phyloP scores from a whole-genome alignment of 2,888 invertebrate species.

The Seladonia tumulorum region DNA sequence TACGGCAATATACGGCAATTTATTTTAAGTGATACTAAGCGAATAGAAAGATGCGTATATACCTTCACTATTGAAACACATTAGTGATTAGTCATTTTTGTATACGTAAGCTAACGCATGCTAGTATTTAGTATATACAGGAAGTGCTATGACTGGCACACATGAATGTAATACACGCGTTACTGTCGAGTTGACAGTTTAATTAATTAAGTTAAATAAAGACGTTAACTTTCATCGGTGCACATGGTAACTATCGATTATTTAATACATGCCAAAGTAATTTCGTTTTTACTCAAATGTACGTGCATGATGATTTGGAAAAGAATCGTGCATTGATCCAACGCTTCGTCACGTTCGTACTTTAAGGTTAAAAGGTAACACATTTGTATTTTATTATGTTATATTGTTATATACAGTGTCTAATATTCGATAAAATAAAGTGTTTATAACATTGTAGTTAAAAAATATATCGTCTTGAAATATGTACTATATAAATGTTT shows the following conservation, averaged over 20 bases:
- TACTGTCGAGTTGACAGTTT: conserved; percentile 62
- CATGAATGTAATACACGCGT: conserved; percentile 41
- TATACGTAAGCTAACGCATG: conserved; percentile 14
- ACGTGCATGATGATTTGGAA: conserved; percentile 49
- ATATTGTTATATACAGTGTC: conserved; percentile 5
- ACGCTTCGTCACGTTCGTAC: conserved; percentile 36
- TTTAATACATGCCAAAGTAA: conserved; percentile 33
- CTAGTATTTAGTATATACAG: conserved; percentile 12
- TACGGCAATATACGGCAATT: conserved; percentile 29
- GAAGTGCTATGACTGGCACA: conserved; percentile 24
- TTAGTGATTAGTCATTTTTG: conserved; percentile 50
- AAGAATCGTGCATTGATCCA: conserved; percentile 32
- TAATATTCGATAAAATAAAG: not conserved
- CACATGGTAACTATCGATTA: conserved; percentile 37
- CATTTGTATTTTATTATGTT: conserved; percentile 41
- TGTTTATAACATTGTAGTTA: conserved; percentile 17
- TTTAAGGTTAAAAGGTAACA: conserved; percentile 65
- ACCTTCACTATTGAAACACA: conserved; percentile 3
- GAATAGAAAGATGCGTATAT: not conserved
- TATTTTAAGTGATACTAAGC: conserved; percentile 24
- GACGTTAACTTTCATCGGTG: conserved; percentile 35
- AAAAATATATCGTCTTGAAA: conserved; percentile 8
- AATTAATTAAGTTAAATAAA: conserved; percentile 52
- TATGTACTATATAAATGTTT: conserved; percentile 2
- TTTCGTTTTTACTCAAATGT: conserved; percentile 28